Evolutionary conservation across 2,113 vertebrate genomes (phyloP).

Genomic region (Charadrius vociferus): DNA sequence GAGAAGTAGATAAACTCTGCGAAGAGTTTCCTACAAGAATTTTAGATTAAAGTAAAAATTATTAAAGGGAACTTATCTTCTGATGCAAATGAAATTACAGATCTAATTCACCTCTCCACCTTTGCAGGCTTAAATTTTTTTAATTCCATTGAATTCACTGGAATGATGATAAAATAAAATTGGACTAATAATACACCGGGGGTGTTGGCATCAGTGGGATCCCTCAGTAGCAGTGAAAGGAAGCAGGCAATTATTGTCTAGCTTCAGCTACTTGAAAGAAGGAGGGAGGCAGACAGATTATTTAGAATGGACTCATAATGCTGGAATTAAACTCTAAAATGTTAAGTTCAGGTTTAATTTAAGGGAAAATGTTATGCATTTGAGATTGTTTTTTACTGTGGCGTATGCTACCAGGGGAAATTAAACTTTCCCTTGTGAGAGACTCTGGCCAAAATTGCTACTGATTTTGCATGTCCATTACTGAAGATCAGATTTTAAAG

Average conservation of each 20-base stretch:
- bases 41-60: not conserved
- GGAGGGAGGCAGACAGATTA: not conserved
- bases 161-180: not conserved
- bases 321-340: not conserved
- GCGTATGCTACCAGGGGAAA: not conserved
- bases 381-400: not conserved
- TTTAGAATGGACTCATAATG: not conserved
- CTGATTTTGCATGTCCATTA: not conserved
- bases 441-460: not conserved
- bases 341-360: not conserved
- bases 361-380: not conserved
- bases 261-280: not conserved
- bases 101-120: not conserved
- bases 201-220: not conserved
- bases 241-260: not conserved
- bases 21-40: not conserved
- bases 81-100: not conserved
- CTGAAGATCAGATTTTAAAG: not conserved
- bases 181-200: not conserved
- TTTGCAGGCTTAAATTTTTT: not conserved
- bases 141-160: not conserved
- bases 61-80: not conserved
- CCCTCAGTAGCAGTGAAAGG: not conserved
- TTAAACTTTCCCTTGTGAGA: not conserved
- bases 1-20: not conserved